These are phyloP conservation scores for Steinernema hermaphroditum DNA, from an alignment of 2,888 invertebrate species.

Conservation along the genomic window DNA sequence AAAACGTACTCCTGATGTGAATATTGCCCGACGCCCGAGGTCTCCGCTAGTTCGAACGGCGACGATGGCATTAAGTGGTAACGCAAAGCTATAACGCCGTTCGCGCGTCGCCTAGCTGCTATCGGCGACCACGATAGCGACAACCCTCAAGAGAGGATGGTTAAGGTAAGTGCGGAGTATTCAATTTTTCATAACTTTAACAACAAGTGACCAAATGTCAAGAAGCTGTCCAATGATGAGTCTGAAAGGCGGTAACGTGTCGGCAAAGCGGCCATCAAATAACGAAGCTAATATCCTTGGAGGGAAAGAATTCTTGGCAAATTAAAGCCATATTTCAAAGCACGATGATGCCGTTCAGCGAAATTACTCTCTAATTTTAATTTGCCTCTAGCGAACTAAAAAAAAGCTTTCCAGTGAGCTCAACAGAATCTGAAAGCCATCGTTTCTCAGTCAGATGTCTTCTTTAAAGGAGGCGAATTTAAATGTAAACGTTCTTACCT, in stretches of 20 bases:
- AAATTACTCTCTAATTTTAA: constrained; percentile 17
- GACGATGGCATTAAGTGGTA: constrained; percentile 23
- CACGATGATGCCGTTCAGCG: constrained; percentile 8
- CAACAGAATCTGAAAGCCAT: too few species aligned
- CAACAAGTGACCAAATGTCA: constrained; percentile 3
- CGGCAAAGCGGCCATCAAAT: constrained; percentile 17
- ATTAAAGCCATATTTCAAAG: constrained; percentile 30
- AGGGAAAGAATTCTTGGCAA: neutral
- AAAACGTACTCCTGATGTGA: constrained; percentile 33
- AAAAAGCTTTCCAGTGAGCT: too few species aligned
- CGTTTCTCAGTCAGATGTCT: too few species aligned
- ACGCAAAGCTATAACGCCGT: constrained; percentile 15
- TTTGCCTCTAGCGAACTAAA: too few species aligned
- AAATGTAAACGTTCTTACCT: constrained; percentile 46
- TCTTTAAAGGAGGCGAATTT: too few species aligned
- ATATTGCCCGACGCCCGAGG: neutral
- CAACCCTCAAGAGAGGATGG: constrained; percentile 20
- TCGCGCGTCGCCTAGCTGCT: constrained; percentile 25
- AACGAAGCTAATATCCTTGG: constrained; percentile 26
- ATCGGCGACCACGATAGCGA: constrained; percentile 16
- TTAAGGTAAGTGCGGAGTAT: constrained; percentile 1
- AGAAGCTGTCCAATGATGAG: neutral
- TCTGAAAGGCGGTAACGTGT: neutral
- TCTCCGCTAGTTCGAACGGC: neutral
- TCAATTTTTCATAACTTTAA: constrained; percentile 25